Evolutionary conservation across 1,140 invertebrate species (phyloP).

Genomic region (Daktulosphaira vitifoliae): DNA sequence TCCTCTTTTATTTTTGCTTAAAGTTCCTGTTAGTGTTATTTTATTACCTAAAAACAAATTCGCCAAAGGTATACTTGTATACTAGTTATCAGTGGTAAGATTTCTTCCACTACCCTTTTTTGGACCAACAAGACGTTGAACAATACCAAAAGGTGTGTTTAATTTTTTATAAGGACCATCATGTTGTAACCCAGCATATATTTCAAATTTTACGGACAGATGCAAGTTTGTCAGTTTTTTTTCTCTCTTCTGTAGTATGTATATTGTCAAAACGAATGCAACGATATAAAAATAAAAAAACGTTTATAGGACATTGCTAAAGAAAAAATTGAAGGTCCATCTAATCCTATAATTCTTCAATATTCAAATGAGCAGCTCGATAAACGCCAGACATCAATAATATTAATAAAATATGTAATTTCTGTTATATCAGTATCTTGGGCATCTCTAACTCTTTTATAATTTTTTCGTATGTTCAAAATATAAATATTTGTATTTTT

Average conservation of each 20-base stretch:
- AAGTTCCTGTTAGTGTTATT: background rate
- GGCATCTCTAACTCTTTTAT: background rate
- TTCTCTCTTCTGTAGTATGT: no score
- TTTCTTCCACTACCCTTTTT: constrained; percentile 38
- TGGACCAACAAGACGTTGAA: constrained; percentile 35
- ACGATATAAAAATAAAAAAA: no score
- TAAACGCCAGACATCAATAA: no score
- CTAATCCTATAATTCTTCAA: constrained; percentile 5
- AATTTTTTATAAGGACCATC: constrained; percentile 41
- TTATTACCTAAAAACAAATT: constrained; percentile 5
- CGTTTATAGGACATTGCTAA: no score
- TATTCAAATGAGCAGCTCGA: no score
- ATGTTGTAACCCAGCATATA: no score
- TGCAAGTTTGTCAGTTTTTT: no score
- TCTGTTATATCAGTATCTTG: no score
- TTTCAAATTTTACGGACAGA: no score
- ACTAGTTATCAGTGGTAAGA: constrained; percentile 40
- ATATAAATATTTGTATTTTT: background rate
- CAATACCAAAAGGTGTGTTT: constrained; percentile 33
- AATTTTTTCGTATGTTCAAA: constrained; percentile 1
- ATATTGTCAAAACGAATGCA: no score
- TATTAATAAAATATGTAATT: no score
- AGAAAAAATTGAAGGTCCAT: background rate
- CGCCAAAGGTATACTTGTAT: no score
- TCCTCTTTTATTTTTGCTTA: constrained; percentile 9